Conservation (phyloP, 2,797 vertebrate species). For the Labeo calbasu region DNA sequence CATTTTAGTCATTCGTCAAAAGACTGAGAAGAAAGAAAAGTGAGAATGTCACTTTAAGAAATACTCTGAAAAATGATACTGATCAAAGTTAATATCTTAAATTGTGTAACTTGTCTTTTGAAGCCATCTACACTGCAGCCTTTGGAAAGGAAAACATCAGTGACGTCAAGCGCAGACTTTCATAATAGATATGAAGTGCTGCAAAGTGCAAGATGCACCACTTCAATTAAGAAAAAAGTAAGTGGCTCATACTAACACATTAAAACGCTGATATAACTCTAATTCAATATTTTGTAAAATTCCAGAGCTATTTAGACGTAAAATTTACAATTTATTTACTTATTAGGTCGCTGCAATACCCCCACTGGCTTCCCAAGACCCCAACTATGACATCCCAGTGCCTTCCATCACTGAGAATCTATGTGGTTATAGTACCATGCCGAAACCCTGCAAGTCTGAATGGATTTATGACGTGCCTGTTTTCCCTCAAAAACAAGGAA, state of each 20-base stretch:
- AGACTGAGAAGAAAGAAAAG: not conserved
- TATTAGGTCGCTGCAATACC: constrained; percentile 81
- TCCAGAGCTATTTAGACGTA: not conserved
- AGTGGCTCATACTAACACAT: constrained; percentile 35
- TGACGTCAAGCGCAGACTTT: constrained; percentile 49
- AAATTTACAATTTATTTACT: constrained; percentile 24
- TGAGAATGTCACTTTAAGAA: not conserved
- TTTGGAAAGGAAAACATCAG: constrained; percentile 42
- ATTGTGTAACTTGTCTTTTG: constrained; percentile 18
- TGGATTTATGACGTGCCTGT: constrained; percentile 89
- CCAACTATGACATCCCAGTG: constrained; percentile 72
- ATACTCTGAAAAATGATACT: not conserved
- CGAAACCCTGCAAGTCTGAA: constrained; percentile 79
- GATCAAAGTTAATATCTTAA: not conserved
- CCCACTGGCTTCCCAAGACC: constrained; percentile 72
- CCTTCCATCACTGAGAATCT: constrained; percentile 60
- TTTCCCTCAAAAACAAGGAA: constrained; percentile 72
- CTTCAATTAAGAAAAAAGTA: constrained; percentile 57
- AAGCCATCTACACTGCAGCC: constrained; percentile 60
- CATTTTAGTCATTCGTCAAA: not conserved
- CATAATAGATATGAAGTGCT: constrained; percentile 61
- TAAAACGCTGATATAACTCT: not conserved
- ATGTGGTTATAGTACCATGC: constrained; percentile 77
- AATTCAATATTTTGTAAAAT: not conserved
- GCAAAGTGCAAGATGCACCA: constrained; percentile 37